A percentile compares a stretch with the other conserved stretches of the same genome.
These are phyloP conservation scores for Torymus aiolomorphi DNA, from an alignment of 2,888 invertebrate species.

Conservation along the genomic window DNA sequence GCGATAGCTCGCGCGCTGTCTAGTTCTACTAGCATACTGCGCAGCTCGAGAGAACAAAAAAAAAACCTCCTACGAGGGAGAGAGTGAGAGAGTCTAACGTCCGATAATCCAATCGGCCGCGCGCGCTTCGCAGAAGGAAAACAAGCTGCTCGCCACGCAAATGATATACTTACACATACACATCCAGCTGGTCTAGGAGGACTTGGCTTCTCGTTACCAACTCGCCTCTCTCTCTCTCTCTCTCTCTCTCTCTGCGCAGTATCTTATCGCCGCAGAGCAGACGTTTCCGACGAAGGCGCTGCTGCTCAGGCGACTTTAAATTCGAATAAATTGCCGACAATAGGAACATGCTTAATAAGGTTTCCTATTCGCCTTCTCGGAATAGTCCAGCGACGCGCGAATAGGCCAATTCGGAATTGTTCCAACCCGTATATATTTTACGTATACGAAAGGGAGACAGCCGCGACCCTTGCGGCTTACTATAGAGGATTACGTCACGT, in stretches of 20 bases:
- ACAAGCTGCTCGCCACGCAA: conserved; percentile 3
- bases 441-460: too few species aligned
- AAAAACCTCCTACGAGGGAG: conserved; percentile 1
- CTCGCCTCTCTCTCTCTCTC: too few species aligned
- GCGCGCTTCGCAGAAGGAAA: conserved; percentile 39
- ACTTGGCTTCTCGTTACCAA: background rate
- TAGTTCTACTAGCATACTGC: too few species aligned
- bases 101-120: conserved; percentile 40
- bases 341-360: conserved; percentile 9
- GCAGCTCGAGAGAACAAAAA: background rate
- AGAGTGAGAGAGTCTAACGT: conserved; percentile 19
- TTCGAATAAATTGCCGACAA: conserved; percentile 35
- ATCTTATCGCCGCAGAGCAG: conserved; percentile 25
- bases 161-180: too few species aligned
- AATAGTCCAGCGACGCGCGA: background rate
- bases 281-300: conserved; percentile 16
- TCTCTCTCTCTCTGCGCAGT: background rate
- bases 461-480: too few species aligned
- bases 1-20: background rate
- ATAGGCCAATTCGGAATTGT: conserved; percentile 21
- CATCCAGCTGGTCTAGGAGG: background rate
- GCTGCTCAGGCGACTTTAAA: conserved; percentile 15
- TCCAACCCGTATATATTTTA: too few species aligned
- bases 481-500: too few species aligned
- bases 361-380: conserved; percentile 35